These are phyloP conservation scores for Entomobrya proxima DNA, from an alignment of 2,888 invertebrate genomes.

Conservation along the genomic window DNA sequence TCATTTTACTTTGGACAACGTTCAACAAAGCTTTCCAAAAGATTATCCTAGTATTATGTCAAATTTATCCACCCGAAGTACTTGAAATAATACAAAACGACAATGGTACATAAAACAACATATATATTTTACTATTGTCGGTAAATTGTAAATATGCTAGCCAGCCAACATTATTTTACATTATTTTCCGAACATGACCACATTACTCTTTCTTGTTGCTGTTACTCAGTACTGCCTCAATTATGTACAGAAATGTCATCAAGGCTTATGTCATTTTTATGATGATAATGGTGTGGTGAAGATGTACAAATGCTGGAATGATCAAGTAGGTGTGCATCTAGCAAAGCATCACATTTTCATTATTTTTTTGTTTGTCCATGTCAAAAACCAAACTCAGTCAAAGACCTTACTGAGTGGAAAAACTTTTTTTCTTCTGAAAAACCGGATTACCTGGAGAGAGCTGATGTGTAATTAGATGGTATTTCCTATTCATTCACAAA, in stretches of 20 bases:
- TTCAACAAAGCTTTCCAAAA: not conserved
- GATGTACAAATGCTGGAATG: not conserved
- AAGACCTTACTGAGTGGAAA: constrained; percentile 8
- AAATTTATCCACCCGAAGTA: not conserved
- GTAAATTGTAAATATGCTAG: not conserved
- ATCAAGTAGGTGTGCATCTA: not conserved
- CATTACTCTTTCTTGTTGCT: not conserved
- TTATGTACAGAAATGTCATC: not conserved
- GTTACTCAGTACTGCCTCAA: not conserved
- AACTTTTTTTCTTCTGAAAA: constrained; percentile 36
- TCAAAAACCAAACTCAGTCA: constrained; percentile 14
- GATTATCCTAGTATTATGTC: not conserved
- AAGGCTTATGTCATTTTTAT: not conserved
- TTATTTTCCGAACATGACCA: not conserved
- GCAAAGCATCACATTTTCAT: not conserved
- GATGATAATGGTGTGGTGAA: not conserved
- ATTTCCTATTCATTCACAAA: constrained; percentile 41
- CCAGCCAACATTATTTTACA: not conserved
- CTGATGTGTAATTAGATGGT: constrained; percentile 48
- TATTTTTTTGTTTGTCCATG: not conserved
- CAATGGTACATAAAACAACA: not conserved
- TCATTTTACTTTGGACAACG: not conserved
- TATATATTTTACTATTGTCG: not conserved
- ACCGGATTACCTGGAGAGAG: constrained; percentile 57
- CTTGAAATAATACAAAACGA: not conserved